Evolutionary conservation across 2,797 vertebrate species (phyloP).

Genomic region (Liparis tanakae): DNA sequence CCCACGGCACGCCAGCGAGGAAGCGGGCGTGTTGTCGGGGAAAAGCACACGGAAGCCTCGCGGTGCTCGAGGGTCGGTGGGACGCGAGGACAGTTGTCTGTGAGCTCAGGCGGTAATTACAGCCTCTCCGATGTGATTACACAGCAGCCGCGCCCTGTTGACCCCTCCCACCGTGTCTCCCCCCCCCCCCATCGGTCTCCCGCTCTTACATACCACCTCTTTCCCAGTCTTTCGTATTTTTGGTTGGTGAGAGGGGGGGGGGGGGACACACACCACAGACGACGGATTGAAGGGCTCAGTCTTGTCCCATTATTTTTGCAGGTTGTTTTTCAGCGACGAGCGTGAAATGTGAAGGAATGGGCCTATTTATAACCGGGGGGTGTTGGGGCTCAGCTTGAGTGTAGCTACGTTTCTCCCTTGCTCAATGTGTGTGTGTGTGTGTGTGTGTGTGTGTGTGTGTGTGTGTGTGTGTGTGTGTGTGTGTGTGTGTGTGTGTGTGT

Average conservation of each 20-base stretch:
- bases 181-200: constrained; percentile 58
- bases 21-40: constrained; percentile 30
- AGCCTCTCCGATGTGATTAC: constrained; percentile 85
- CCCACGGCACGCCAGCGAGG: constrained; percentile 1
- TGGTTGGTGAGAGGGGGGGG: constrained; percentile 39
- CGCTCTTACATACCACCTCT: constrained; percentile 60
- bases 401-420: constrained; percentile 25
- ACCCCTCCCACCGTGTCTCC: constrained; percentile 73
- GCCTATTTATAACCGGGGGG: constrained; percentile 39
- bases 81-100: constrained; percentile 75
- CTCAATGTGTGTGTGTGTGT: neutral
- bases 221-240: constrained; percentile 59
- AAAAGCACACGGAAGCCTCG: constrained; percentile 22
- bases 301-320: constrained; percentile 64
- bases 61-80: constrained; percentile 61
- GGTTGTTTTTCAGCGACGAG: constrained; percentile 60
- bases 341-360: constrained; percentile 39
- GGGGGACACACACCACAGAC: constrained; percentile 54
- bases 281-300: constrained; percentile 61
- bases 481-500: neutral
- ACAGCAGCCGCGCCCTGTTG: constrained; percentile 81
- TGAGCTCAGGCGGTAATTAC: constrained; percentile 83
- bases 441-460: neutral
- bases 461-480: neutral
- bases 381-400: constrained; percentile 9